phyloP scores from a whole-genome alignment of 1,140 invertebrate species.

The Penaeus indicus region DNA sequence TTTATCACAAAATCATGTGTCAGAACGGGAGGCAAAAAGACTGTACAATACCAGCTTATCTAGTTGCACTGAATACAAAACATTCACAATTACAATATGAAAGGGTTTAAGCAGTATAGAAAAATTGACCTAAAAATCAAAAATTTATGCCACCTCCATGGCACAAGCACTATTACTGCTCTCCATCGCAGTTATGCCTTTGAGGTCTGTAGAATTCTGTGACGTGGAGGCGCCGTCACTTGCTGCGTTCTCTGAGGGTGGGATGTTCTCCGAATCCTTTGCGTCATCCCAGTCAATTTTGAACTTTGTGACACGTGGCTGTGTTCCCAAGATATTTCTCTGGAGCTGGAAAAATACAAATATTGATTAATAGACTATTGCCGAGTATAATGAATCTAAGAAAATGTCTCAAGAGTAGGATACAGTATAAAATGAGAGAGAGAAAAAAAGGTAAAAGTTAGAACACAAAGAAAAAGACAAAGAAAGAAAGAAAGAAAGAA shows the following conservation, averaged over 20 bases:
- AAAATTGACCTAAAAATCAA: not conserved
- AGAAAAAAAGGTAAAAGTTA: no score
- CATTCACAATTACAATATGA: conserved; percentile 45
- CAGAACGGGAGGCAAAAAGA: not conserved
- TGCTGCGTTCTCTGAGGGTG: conserved; percentile 58
- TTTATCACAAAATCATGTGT: conserved; percentile 15
- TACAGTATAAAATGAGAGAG: no score
- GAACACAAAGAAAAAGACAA: no score
- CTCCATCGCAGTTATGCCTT: conserved; percentile 43
- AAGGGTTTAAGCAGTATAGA: conserved; percentile 12
- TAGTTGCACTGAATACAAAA: conserved; percentile 3
- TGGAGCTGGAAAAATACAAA: conserved; percentile 75
- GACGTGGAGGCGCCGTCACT: conserved; percentile 44
- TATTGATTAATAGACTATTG: not conserved
- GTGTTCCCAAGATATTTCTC: conserved; percentile 93
- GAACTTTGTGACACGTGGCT: conserved; percentile 94
- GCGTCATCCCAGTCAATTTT: conserved; percentile 97
- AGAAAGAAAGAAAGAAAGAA: no score
- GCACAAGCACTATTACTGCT: conserved; percentile 66
- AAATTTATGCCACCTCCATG: conserved; percentile 65
- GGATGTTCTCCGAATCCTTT: conserved; percentile 65
- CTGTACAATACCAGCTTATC: conserved; percentile 28
- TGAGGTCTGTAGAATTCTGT: conserved; percentile 48
- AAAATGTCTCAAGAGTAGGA: no score
- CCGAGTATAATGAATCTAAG: no score